These are phyloP conservation scores for Poecilobothrus nobilitatus DNA, from an alignment of 2,888 invertebrate genomes.

Conservation along the genomic window DNA sequence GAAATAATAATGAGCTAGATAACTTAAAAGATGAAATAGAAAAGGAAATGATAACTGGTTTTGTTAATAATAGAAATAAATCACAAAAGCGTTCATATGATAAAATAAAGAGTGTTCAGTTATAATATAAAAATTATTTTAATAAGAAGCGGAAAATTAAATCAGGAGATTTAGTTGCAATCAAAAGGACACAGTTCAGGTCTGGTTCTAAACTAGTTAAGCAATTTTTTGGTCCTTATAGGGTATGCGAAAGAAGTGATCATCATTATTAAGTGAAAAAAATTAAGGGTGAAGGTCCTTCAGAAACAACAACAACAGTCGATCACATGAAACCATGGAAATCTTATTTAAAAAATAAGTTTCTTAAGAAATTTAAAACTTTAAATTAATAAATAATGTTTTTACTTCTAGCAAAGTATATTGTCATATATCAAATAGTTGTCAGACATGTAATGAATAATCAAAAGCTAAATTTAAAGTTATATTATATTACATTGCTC, in stretches of 20 bases:
- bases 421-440: too few species aligned
- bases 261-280: not conserved
- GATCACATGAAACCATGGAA: slow-evolving; percentile 5
- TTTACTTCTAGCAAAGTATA: too few species aligned
- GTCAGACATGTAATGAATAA: too few species aligned
- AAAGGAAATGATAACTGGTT: slow-evolving; percentile 7
- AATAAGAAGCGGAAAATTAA: not conserved
- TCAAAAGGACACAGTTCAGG: not conserved
- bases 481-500: too few species aligned
- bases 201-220: slow-evolving; percentile 4
- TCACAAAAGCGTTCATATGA: not conserved
- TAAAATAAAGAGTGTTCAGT: not conserved
- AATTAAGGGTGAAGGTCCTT: not conserved
- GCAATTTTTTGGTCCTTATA: slow-evolving; percentile 1
- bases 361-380: too few species aligned
- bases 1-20: not conserved
- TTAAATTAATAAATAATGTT: too few species aligned
- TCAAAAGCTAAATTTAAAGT: too few species aligned
- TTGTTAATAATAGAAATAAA: not conserved
- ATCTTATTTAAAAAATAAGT: too few species aligned
- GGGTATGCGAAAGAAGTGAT: not conserved
- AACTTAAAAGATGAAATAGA: not conserved
- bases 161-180: not conserved
- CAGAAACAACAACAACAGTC: not conserved
- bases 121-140: not conserved